phyloP scores from a whole-genome alignment of 2,888 invertebrate genomes.

The Coelinius sp. region DNA sequence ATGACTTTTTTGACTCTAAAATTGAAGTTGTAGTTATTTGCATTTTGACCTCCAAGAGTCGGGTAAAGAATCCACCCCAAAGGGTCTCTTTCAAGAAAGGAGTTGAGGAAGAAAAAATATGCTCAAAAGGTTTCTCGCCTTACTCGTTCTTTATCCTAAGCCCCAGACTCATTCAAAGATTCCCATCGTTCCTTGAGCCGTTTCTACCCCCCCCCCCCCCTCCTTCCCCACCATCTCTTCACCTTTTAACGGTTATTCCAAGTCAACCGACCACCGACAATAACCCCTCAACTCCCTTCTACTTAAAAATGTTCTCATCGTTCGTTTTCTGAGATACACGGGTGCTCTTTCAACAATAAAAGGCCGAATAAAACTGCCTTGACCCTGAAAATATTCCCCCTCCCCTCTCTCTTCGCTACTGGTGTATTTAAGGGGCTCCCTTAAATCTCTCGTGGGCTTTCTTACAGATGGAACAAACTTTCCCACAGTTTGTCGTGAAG shows the following conservation, averaged over 20 bases:
- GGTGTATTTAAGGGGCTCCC: not conserved
- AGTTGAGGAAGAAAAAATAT: slow-evolving; percentile 40
- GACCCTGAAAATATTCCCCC: slow-evolving; percentile 59
- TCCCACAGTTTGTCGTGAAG: slow-evolving; percentile 47
- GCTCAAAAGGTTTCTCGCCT: slow-evolving; percentile 46
- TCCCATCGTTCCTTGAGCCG: slow-evolving; percentile 56
- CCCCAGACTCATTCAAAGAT: slow-evolving; percentile 48
- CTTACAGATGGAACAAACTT: slow-evolving; percentile 47
- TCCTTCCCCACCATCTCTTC: no score
- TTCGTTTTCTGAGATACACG: not conserved
- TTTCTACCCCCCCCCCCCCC: slow-evolving; percentile 46
- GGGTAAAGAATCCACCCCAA: slow-evolving; percentile 8
- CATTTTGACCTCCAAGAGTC: slow-evolving; percentile 34
- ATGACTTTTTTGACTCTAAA: slow-evolving; percentile 29
- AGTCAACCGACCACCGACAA: slow-evolving; percentile 63
- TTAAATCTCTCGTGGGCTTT: slow-evolving; percentile 38
- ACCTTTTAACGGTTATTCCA: slow-evolving; percentile 63
- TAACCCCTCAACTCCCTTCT: slow-evolving; percentile 42
- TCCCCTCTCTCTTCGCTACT: slow-evolving; percentile 26
- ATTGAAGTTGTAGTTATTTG: not conserved
- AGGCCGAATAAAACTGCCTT: slow-evolving; percentile 46
- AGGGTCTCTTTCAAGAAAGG: slow-evolving; percentile 38
- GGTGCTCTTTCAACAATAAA: not conserved
- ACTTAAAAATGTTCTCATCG: slow-evolving; percentile 37
- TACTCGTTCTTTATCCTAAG: slow-evolving; percentile 47